Evolutionary conservation across 1,140 invertebrate species (phyloP), one percentile per base, ranked within the genome.

Genomic region (Meloidogyne exigua): DNA sequence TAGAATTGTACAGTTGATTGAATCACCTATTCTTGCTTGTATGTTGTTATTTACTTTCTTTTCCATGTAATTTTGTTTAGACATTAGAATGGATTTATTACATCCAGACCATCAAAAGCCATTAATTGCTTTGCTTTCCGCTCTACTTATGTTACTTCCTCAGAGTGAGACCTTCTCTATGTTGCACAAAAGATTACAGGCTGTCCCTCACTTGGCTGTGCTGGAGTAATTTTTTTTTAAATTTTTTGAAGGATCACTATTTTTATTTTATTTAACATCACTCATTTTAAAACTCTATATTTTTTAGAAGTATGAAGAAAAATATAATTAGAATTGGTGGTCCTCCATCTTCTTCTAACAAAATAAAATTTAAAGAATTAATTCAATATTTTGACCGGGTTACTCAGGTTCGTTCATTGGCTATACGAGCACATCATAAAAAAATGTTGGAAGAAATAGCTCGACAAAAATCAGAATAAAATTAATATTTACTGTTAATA

Each of bases 1-100:
- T 88, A 96, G 97, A 89, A 88, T 99, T 70, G 93, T 99, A 18
- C 96, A 98, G 88, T 89, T 99, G 0, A 93, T 99, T 77, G 96
- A 99, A 89, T 98, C 96, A 23, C 96, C 96, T 12, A 97, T 99
- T 88, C 98, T 99, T 89, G 94, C 95, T 79, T 96, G 95, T 97
- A 90, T 93, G 93, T 92, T 72, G 10, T 39, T 18, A 15, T 18
- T 12, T 67, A 36, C 9, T 64, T 25, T 69, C 63, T 23, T 15
- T 9, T 5, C 68, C 28, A n/a, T n/a, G n/a, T n/a, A n/a, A n/a
- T 63, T 66, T 44, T 81, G 73, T 90, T 68, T 87, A 95, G 95
- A 95, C 90, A 89, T 99, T 79, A 91, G 96, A 36, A 89, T 99
- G 76, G 94, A 98, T 85, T 89, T 99, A 76, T 90, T 99, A 26